Base-by-base conservation (phyloP, 1,140 invertebrate species). In the Platyscapa corneri region DNA sequence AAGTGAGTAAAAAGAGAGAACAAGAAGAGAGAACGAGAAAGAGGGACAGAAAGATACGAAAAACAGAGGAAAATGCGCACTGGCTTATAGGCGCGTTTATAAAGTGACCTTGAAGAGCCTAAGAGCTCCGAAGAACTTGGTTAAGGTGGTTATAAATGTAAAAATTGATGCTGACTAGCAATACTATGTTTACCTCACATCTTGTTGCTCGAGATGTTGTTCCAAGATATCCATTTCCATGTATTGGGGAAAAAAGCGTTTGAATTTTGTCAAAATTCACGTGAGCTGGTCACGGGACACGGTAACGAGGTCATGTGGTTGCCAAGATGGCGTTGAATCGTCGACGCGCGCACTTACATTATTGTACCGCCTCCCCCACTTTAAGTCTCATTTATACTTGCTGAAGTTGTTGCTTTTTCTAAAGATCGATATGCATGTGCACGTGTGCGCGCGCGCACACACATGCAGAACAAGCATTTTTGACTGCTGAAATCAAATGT, bases 251-350 rank as follows among this genome's bases (percentile, higher is more conserved):
- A 49, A 70, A 70, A 84, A 78, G 60, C 87, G 92, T 93, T 93
- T 93, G 92, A 93, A 93, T 93, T 92, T 89, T 92, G 91, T 91
- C 91, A 91, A 93, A 93, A 93, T 93, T 93, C 93, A 93, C 93
- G 93, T 93, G 93, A 93, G 92, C 90, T 93, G 93, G 93, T 93
- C 93, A 93, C 93, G 93, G 92, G 93, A 93, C 92, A 93, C 93
- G 89, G 89, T 92, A 93, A 93, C 90, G 92, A 93, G 92, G 93
- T 93, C 93, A 93, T 93, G 93, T 93, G 93, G 92, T 93, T 87
- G 87, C 89, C 87, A 93, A 93, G 88, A 93, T 93, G 93, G 92
- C 92, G 90, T 78, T 78, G 64, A 14, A 67, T 46, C 53, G 16
- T 65, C 53, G 80, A 88, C 87, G 86, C 88, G 88, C 89, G 89